These are phyloP conservation scores for Odontamblyopus rebecca DNA, from an alignment of 2,797 vertebrate species.

Conservation along the genomic window DNA sequence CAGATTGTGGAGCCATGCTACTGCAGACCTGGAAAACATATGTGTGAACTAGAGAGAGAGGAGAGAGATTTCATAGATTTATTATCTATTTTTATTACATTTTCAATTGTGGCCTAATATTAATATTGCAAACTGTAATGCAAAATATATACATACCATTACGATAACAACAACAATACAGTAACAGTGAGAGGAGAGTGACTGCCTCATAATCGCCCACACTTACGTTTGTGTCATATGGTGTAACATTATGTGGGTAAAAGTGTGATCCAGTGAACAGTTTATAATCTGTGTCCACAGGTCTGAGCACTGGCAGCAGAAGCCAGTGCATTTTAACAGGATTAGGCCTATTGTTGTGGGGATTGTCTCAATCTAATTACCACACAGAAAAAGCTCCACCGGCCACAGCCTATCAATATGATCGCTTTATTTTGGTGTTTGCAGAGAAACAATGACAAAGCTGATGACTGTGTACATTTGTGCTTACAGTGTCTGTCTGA, in stretches of 20 bases:
- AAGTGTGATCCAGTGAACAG: slow-evolving; percentile 56
- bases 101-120: no score
- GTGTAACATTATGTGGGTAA: slow-evolving; percentile 33
- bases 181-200: not conserved
- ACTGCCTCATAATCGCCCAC: not conserved
- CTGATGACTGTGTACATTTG: not conserved
- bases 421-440: slow-evolving; percentile 25
- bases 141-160: no score
- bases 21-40: not conserved
- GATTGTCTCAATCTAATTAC: slow-evolving; percentile 70
- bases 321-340: slow-evolving; percentile 51
- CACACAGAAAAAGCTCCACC: slow-evolving; percentile 49
- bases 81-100: no score
- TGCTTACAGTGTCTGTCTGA: not conserved
- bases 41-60: not conserved
- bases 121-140: no score
- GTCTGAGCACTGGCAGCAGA: slow-evolving; percentile 41
- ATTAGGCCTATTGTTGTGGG: slow-evolving; percentile 64
- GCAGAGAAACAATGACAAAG: slow-evolving; percentile 31
- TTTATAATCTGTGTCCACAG: slow-evolving; percentile 51
- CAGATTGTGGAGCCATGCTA: not conserved
- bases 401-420: slow-evolving; percentile 32
- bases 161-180: not conserved
- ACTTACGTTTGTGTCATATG: not conserved
- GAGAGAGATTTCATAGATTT: not conserved